Conservation (phyloP, 2,888 invertebrate species). For the Perdita meconis region DNA sequence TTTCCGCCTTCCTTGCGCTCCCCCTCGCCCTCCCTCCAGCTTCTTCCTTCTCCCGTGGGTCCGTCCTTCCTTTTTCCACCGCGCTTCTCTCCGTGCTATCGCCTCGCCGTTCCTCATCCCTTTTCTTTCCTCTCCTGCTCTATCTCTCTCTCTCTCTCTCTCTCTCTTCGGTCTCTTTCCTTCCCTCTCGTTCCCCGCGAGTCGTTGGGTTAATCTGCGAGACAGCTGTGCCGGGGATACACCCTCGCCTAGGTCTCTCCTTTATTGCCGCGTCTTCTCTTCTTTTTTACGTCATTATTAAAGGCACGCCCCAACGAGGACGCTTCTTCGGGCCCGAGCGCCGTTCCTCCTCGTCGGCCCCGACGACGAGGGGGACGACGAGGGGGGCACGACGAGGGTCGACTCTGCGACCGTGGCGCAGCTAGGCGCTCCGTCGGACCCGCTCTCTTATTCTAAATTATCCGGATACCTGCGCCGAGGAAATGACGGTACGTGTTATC, state of each 20-base stretch:
- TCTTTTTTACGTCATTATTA: constrained; percentile 71
- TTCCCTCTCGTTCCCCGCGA: constrained; percentile 47
- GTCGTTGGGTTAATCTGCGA: constrained; percentile 70
- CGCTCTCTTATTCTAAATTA: constrained; percentile 67
- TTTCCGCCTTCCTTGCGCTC: constrained; percentile 34
- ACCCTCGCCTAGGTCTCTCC: constrained; percentile 70
- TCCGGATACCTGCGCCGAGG: constrained; percentile 67
- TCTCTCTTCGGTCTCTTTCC: background rate
- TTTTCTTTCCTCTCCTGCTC: background rate
- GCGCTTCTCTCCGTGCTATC: constrained; percentile 19
- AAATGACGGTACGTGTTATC: constrained; percentile 67
- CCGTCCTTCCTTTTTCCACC: constrained; percentile 23
- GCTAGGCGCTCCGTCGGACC: constrained; percentile 36
- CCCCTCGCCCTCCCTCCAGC: background rate
- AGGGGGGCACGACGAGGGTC: no score
- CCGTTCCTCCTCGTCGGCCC: constrained; percentile 9
- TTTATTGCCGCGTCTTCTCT: constrained; percentile 71
- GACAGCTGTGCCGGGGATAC: constrained; percentile 69
- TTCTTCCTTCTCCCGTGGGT: constrained; percentile 14
- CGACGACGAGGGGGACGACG: background rate
- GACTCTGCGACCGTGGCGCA: constrained; percentile 23
- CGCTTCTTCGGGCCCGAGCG: constrained; percentile 58
- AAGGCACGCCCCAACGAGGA: constrained; percentile 67
- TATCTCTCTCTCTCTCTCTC: background rate
- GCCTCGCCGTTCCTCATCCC: constrained; percentile 6